Evolutionary conservation across 2,113 vertebrate species (phyloP), one percentile per base, ranked within the genome.

Genomic region (Siniperca knerii): DNA sequence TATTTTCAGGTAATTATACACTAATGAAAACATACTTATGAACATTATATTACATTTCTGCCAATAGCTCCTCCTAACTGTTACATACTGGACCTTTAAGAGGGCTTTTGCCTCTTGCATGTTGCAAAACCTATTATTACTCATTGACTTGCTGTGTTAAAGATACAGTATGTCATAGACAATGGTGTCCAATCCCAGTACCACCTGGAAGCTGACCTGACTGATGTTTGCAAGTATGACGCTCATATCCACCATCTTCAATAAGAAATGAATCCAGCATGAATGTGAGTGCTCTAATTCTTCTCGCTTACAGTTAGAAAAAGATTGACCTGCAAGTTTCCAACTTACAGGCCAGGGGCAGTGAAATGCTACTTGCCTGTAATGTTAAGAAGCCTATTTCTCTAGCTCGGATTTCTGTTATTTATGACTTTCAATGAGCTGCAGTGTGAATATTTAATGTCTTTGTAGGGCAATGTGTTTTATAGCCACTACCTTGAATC

Each of bases 171-270:
- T n/a, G 4, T 52, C 21, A n/a, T 7, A 57, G 55, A 35, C 40
- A 42, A 60, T 75, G n/a, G 7, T 76, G 61, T 57, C 9, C 42
- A 57, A 29, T 77, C 25, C 37, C 61, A 44, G 55, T 23, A 33
- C 48, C n/a, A 69, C 70, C 55, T 74, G 67, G 73, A 66, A 42
- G 72, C 67, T 58, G 71, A 87, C 70, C 58, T 81, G 66, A 48
- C 21, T 50, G 21, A 10, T 66, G 37, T 57, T 65, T 55, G 11
- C 66, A 71, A 20, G 13, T 9, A 13, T 18, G 78, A 40, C 1
- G 4, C 23, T 82, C 77, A 77, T 68, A 82, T 75, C 44, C 42
- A 37, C 21, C 50, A 3, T 33, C 42, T 80, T 70, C 44, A 71
- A 75, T 58, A 74, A 57, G 48, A 79, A 82, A 79, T 57, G 8